Conservation (phyloP, 35 echinoderm and acorn worm species). For the Chiridota heheva region DNA sequence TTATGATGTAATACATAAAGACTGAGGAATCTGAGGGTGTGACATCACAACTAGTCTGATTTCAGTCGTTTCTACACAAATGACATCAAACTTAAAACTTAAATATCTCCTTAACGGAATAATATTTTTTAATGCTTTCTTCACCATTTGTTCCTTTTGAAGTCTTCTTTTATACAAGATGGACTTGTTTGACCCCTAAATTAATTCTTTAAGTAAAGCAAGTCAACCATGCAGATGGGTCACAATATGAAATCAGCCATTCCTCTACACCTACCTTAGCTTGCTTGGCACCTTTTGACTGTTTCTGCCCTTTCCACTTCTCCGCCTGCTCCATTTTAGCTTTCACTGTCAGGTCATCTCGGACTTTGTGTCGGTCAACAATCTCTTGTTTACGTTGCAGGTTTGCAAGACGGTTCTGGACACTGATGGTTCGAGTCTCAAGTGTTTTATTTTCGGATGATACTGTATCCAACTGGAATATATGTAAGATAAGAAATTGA, state of each 20-base stretch:
- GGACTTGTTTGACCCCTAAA: too few species aligned
- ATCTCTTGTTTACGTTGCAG: slow-evolving; percentile 78
- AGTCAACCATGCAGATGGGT: not conserved
- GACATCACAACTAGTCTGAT: too few species aligned
- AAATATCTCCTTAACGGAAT: too few species aligned
- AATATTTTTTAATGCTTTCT: too few species aligned
- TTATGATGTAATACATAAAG: too few species aligned
- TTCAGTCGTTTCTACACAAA: too few species aligned
- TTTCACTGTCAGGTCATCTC: slow-evolving; percentile 36
- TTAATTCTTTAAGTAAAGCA: too few species aligned
- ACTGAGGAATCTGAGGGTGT: too few species aligned
- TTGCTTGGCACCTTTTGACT: slow-evolving; percentile 16
- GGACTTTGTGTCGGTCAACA: slow-evolving; percentile 58
- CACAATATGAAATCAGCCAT: not conserved
- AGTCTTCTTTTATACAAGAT: too few species aligned
- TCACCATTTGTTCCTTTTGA: too few species aligned
- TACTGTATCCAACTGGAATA: slow-evolving; percentile 56
- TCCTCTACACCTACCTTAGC: not conserved
- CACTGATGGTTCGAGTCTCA: slow-evolving; percentile 71
- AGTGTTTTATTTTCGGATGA: slow-evolving; percentile 80
- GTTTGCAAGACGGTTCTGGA: slow-evolving; percentile 77
- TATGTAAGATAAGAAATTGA: not conserved
- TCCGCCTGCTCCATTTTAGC: not conserved
- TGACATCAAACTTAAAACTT: too few species aligned
- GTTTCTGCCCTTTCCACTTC: not conserved